Conservation (phyloP, 2,113 vertebrate genomes). For the Eonycteris spelaea region DNA sequence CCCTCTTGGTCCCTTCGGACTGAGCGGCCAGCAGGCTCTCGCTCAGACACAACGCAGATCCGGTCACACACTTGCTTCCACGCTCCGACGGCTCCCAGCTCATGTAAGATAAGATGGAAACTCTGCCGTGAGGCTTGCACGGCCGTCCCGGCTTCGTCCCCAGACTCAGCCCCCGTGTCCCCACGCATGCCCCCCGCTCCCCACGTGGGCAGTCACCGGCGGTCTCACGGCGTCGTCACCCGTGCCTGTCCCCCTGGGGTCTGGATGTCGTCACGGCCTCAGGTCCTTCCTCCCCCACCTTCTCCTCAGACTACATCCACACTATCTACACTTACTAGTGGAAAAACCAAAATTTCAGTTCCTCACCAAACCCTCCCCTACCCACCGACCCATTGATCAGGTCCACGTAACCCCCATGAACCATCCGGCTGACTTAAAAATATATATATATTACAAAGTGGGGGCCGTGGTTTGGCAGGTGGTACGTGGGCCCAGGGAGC, state of each 20-base stretch:
- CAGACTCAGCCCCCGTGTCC: neutral
- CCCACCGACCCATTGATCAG: neutral
- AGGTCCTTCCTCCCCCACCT: neutral
- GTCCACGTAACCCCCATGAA: neutral
- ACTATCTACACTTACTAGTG: neutral
- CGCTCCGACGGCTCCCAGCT: neutral
- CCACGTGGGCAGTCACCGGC: neutral
- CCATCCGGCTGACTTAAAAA: neutral
- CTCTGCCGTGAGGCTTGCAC: neutral
- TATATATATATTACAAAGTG: too few relatives aligned
- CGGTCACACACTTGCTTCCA: neutral
- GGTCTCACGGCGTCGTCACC: neutral
- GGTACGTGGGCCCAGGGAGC: neutral
- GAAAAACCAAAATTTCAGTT: neutral
- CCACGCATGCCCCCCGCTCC: neutral
- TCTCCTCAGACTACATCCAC: neutral
- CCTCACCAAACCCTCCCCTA: neutral
- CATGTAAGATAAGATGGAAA: neutral
- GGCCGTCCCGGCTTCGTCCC: accelerated
- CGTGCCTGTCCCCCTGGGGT: neutral
- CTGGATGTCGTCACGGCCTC: neutral
- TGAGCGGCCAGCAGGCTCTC: neutral
- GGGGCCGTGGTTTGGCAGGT: neutral
- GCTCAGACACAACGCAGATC: neutral
- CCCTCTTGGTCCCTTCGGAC: neutral